phyloP scores from a whole-genome alignment of 30 jellyfish, hydroid and myxozoan species.

The Turritopsis dohrnii region DNA sequence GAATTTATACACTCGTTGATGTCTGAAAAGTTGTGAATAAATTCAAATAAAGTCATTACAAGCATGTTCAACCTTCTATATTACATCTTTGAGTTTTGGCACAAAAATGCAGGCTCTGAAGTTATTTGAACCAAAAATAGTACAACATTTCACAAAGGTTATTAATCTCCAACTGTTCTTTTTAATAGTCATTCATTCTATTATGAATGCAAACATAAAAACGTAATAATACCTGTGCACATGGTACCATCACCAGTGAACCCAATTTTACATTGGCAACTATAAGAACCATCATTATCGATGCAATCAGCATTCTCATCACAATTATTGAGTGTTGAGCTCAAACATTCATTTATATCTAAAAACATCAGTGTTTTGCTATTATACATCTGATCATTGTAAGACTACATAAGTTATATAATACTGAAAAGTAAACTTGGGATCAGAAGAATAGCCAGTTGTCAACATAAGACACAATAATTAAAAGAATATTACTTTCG shows the following conservation, averaged over 20 bases:
- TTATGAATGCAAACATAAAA: too few relatives aligned
- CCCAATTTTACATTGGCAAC: conserved; percentile 13
- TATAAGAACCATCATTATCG: conserved; percentile 17
- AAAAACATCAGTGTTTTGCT: background rate
- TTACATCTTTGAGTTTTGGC: too few relatives aligned
- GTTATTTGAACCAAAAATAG: too few relatives aligned
- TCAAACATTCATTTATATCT: conserved; percentile 1
- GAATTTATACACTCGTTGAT: background rate
- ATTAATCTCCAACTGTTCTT: too few relatives aligned
- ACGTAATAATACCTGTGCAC: background rate
- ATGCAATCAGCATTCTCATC: background rate
- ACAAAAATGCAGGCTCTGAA: too few relatives aligned
- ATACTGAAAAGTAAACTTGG: background rate
- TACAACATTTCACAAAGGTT: too few relatives aligned
- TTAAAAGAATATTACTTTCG: background rate
- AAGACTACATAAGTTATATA: background rate
- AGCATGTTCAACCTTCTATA: too few relatives aligned
- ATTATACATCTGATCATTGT: background rate
- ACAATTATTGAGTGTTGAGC: background rate
- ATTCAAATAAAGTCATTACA: too few relatives aligned
- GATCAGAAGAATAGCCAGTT: too few relatives aligned
- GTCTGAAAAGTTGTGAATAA: background rate
- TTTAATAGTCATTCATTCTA: too few relatives aligned
- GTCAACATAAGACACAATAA: too few relatives aligned
- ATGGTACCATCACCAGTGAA: conserved; percentile 3